Evolutionary conservation across 2,888 invertebrate species (phyloP), one percentile per base, ranked within the genome.

Genomic region (Hirtodrosophila trivittata): DNA sequence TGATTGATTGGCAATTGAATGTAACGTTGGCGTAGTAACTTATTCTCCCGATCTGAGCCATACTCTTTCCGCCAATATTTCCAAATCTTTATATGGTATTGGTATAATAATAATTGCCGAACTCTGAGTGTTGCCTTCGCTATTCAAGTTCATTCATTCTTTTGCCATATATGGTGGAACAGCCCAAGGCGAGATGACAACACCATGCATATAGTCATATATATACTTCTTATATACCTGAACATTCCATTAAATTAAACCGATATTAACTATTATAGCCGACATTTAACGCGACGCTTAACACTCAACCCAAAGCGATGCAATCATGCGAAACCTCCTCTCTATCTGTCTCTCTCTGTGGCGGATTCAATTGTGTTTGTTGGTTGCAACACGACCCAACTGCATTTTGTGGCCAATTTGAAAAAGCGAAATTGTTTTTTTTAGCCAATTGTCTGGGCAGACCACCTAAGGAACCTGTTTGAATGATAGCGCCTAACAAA

Each of bases 381-480:
- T 3, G 5, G 18, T 21, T 35, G 35, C 13, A 35, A 35, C 7
- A 13, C 5, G 13, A 12, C 1, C 38, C 47, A 37, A 39, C 9
- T 76, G 80, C 73, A 78, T 21, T 80, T 67, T 59, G 51, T 55
- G 60, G 55, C 30, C 51, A 71, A 59, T 56, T 71, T 67, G 32
- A 12, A 46, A 70, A 50, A 51, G 80, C 76, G 86, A 80, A 81
- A 80, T 78, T 69, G 64, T 64, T 75, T 64, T 66, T 66, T 21
- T 21, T 21, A 21, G 66, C 68, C 75, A 64, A 68, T 69, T 58
- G 58, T 41, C 43, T 25, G 45, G 42, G 18, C 25, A 14, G 45
- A 58, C 43, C 35, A 45, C 42, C 49, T 68, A 54, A 55, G 57
- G 66, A 78, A 86, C 78, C 80, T 80, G 80, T 83, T 78, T 77